Evolutionary conservation across 2,888 invertebrate genomes (phyloP).

Genomic region (Synergus japonicus): DNA sequence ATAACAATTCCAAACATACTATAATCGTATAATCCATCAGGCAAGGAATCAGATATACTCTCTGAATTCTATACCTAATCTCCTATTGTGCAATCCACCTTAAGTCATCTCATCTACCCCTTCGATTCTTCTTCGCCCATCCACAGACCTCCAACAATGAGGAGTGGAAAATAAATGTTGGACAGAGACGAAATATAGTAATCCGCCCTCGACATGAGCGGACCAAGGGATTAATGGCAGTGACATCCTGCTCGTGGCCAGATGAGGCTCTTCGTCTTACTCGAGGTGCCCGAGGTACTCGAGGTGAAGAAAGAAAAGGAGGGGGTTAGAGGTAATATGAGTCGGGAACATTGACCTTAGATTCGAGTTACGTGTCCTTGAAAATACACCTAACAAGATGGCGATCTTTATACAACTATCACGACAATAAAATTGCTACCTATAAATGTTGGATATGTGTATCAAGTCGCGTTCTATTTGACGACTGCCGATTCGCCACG

Average conservation of each 20-base stretch:
- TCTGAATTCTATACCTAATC: conserved; percentile 42
- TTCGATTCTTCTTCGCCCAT: conserved; percentile 25
- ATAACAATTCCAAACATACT: conserved; percentile 1
- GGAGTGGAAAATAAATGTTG: conserved; percentile 56
- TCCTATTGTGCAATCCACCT: conserved; percentile 42
- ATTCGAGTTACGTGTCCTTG: conserved; percentile 74
- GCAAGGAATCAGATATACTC: neutral
- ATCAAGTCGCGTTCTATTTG: conserved; percentile 64
- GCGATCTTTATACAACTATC: conserved; percentile 72
- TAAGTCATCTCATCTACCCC: conserved; percentile 35
- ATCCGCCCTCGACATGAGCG: conserved; percentile 64
- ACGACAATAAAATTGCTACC: conserved; percentile 59
- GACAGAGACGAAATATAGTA: conserved; percentile 56
- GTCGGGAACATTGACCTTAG: conserved; percentile 72
- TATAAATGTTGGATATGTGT: neutral
- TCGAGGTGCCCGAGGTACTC: neutral
- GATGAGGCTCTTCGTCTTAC: conserved; percentile 60
- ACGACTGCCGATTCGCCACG: conserved; percentile 63
- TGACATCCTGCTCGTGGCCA: conserved; percentile 68
- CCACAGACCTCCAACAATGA: conserved; percentile 7
- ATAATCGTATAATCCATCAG: neutral
- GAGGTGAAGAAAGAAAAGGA: conserved; percentile 17
- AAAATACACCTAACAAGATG: conserved; percentile 68
- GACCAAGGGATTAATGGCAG: conserved; percentile 71
- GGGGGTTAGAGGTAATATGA: conserved; percentile 54